Evolutionary conservation across 1,140 invertebrate genomes (phyloP).

Genomic region (Daktulosphaira vitifoliae): DNA sequence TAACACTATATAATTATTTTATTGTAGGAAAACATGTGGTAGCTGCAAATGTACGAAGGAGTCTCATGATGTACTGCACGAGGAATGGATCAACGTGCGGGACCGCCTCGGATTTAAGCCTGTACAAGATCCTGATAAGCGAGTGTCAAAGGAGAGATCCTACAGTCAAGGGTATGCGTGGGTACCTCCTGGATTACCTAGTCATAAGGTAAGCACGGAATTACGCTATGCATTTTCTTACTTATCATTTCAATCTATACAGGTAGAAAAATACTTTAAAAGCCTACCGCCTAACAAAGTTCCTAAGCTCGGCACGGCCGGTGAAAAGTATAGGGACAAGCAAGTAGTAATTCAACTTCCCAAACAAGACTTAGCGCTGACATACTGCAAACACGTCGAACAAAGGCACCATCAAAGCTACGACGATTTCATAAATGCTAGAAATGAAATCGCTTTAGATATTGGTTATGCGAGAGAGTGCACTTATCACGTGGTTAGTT

Average conservation of each 20-base stretch:
- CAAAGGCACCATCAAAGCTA: constrained; percentile 63
- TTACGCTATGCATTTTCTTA: not conserved
- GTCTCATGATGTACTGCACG: constrained; percentile 75
- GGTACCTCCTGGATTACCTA: constrained; percentile 67
- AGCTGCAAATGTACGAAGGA: constrained; percentile 82
- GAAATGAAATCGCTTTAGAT: constrained; percentile 91
- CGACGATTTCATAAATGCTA: constrained; percentile 80
- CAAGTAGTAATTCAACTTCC: constrained; percentile 84
- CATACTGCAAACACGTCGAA: constrained; percentile 81
- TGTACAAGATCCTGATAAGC: constrained; percentile 44
- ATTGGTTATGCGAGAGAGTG: constrained; percentile 67
- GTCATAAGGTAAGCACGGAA: constrained; percentile 48
- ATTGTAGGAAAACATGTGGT: constrained; percentile 69
- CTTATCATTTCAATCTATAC: no score
- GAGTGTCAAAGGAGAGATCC: constrained; percentile 39
- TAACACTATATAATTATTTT: not conserved
- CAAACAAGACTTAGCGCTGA: constrained; percentile 84
- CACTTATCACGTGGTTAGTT: constrained; percentile 46
- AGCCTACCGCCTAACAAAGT: constrained; percentile 67
- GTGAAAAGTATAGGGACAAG: constrained; percentile 67
- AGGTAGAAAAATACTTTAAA: constrained; percentile 63
- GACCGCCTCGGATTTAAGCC: constrained; percentile 68
- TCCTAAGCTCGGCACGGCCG: constrained; percentile 62
- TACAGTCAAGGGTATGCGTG: constrained; percentile 59
- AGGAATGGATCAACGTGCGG: constrained; percentile 71